Base-by-base conservation (phyloP, 1,140 invertebrate genomes). In the Trachymyrmex septentrionalis region DNA sequence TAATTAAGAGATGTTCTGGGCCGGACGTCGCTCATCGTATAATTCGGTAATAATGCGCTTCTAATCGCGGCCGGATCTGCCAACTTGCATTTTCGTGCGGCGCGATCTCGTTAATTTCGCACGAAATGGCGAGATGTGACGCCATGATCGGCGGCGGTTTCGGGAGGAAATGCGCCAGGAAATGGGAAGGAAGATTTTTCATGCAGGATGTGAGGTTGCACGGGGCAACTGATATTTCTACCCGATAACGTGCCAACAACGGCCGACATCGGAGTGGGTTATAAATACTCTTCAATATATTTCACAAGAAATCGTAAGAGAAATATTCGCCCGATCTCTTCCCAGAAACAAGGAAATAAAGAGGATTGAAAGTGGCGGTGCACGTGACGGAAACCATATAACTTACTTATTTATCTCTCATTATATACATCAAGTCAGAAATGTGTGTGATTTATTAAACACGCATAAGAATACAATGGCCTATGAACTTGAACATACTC, bases 151-250 rank as follows among this genome's bases (percentile, higher is more conserved):
- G 61, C 48, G 30, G 16, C 73, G 73, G 44, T 85, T 85, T 85
- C 76, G 75, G 19, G 67, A 87, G 69, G 86, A 88, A 81, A 67
- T 27, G 85, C 21, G 69, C 38, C 77, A 88, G 86, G 53, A 88
- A 88, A 88, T 76, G 87, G 34, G 44, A 75, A 69, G 38, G 72
- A 63, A 73, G 64, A 88, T 87, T 88, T 88, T 87, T 87, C 78
- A 85, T 61, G 72, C 78, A 72, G 77, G 72, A 88, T 85, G 72
- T 27, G 50, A 77, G 59, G 50, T 66, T 80, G 53, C 55, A 69
- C 67, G 30, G 48, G n/a, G 38, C 71, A 5, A 34, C 55, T 80
- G 87, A 87, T 88, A 85, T 64, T 84, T 73, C 73, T 73, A 69
- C 21, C 34, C 55, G 86, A 88, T 88, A 84, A 87, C 77, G 85